Evolutionary conservation across 1,140 invertebrate species (phyloP).

Genomic region (Magallana angulata): DNA sequence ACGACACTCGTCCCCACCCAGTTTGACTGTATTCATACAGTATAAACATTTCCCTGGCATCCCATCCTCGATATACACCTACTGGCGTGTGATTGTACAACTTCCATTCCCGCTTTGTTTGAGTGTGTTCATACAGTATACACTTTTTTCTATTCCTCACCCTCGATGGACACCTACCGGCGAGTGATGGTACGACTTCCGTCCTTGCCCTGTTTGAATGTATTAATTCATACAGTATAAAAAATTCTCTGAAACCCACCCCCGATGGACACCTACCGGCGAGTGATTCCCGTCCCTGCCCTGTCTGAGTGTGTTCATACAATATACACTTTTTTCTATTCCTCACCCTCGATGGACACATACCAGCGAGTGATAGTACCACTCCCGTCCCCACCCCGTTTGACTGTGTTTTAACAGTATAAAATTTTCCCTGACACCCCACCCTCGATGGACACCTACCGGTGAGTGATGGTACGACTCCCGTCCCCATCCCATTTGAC

Average conservation of each 20-base stretch:
- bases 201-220: background rate
- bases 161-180: background rate
- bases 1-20: background rate
- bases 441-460: too few relatives aligned
- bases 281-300: background rate
- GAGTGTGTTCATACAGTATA: conserved; percentile 46
- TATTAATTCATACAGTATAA: conserved; percentile 48
- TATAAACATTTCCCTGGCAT: background rate
- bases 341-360: too few relatives aligned
- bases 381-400: background rate
- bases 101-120: background rate
- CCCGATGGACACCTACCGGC: too few relatives aligned
- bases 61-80: too few relatives aligned
- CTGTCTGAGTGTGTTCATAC: conserved; percentile 44
- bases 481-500: too few relatives aligned
- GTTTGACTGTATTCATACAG: conserved; percentile 46
- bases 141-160: too few relatives aligned
- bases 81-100: too few relatives aligned
- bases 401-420: conserved; percentile 42
- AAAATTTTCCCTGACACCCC: too few relatives aligned
- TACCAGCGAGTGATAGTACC: conserved; percentile 20
- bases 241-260: too few relatives aligned
- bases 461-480: background rate
- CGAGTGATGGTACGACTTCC: conserved; percentile 17
- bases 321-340: background rate